Base-by-base conservation (phyloP, 2,888 invertebrate species). In the Lepidochrysops patricia region DNA sequence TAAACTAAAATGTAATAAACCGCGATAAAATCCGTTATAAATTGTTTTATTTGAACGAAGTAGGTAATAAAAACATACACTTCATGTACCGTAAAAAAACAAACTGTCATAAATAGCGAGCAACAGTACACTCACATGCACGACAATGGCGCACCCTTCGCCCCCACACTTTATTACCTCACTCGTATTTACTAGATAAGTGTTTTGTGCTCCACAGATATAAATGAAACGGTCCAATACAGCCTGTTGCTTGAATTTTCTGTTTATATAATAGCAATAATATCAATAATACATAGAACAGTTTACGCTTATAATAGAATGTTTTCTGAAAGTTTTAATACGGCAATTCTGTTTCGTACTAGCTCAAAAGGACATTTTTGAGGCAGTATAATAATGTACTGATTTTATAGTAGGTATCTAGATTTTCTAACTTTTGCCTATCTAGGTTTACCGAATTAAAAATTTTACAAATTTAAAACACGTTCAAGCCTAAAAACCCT, bases 391-490 rank as follows among this genome's bases (percentile, higher is more conserved):
- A 7, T 29, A n/a, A n/a, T n/a, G n/a, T n/a, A n/a, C n/a, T n/a
- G n/a, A n/a, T n/a, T n/a, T n/a, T n/a, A n/a, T n/a, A n/a, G n/a
- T n/a, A n/a, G n/a, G n/a, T n/a, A 7, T 9, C 0, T 29, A 5
- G 6, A 29, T 29, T 29, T 37, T 37, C n/a, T 37, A 37, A 37
- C 9, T n/a, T 29, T 9, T 5, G 29, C 6, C 29, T 7, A 29
- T 29, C 6, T 6, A 29, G 2, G 29, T 29, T 43, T 64, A 62
- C 49, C 58, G 57, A 23, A 61, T 61, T 56, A 60, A 63, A 23
- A 23, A 5, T 49, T 49, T 49, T 13, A 23, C 25, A 25, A 49
- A 49, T 50, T 26, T n/a, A 12, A 49, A 49, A 32, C 29, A 6
- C 29, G 15, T 32, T 23, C 7, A 7, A 15, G 13, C 23, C 13